phyloP scores from a whole-genome alignment of 2,888 invertebrate genomes.

The Monopis laevigella region DNA sequence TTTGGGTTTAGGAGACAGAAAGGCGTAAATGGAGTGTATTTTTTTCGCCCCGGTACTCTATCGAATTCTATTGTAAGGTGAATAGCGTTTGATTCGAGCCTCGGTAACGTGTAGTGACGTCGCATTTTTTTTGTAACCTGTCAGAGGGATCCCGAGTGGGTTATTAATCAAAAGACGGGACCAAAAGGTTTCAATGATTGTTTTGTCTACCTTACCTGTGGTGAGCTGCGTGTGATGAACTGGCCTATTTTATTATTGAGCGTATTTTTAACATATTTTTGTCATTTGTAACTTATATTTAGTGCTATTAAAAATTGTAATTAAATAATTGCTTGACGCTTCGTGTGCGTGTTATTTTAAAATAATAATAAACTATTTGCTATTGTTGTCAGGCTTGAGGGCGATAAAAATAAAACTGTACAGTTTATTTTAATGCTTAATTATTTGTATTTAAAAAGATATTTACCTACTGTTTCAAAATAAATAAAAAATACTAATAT shows the following conservation, averaged over 20 bases:
- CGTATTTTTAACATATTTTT: no score
- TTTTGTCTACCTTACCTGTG: conserved; percentile 8
- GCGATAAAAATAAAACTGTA: no score
- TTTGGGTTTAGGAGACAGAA: conserved; percentile 32
- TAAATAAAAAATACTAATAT: no score
- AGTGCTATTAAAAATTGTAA: no score
- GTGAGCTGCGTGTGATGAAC: background rate
- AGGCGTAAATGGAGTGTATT: conserved; percentile 18
- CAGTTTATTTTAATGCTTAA: no score
- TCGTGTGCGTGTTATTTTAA: no score
- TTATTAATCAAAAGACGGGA: conserved; percentile 39
- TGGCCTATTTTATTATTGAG: conserved; percentile 9
- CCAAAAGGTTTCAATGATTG: conserved; percentile 8
- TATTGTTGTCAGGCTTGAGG: no score
- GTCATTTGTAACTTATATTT: no score
- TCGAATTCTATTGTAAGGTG: conserved; percentile 35
- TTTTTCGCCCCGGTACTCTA: conserved; percentile 24
- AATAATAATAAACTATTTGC: no score
- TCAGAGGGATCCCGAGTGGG: conserved; percentile 30
- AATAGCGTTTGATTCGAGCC: conserved; percentile 47
- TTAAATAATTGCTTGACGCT: no score
- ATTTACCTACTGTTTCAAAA: no score
- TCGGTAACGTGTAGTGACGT: conserved; percentile 43
- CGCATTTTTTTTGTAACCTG: conserved; percentile 38
- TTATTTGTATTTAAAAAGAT: no score